A percentile compares a stretch with the other conserved stretches of the same genome.
These are phyloP conservation scores for Acleris laterana DNA, from an alignment of 2,888 invertebrate species.

Conservation along the genomic window DNA sequence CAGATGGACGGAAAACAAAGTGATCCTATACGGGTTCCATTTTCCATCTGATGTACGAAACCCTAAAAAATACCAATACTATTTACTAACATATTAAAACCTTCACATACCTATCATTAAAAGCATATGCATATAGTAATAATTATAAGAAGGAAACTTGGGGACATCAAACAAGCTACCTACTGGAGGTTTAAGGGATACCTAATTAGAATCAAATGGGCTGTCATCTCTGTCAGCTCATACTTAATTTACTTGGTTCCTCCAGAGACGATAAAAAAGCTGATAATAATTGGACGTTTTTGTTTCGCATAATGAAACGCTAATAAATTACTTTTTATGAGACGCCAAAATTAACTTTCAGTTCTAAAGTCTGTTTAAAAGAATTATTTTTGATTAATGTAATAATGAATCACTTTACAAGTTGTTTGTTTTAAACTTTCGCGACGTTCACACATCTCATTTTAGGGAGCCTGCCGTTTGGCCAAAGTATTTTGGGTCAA, in stretches of 20 bases:
- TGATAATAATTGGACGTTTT: slow-evolving; percentile 39
- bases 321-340: slow-evolving; percentile 35
- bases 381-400: background rate
- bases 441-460: no score
- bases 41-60: no score
- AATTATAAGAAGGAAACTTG: no score
- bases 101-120: no score
- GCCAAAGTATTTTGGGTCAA: no score
- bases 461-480: no score
- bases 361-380: background rate
- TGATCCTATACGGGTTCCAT: no score
- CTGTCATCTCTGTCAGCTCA: slow-evolving; percentile 22
- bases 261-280: slow-evolving; percentile 37
- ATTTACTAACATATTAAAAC: no score
- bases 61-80: no score
- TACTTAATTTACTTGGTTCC: slow-evolving; percentile 42
- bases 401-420: background rate
- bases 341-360: slow-evolving; percentile 20
- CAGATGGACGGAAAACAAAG: no score
- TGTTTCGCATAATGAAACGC: slow-evolving; percentile 28
- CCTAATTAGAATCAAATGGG: slow-evolving; percentile 4
- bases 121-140: no score
- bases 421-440: background rate
- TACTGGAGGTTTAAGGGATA: background rate
- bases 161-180: no score